These are phyloP conservation scores for Gastracanthus pulcherrimus DNA, from an alignment of 2,888 invertebrate genomes.

Conservation along the genomic window DNA sequence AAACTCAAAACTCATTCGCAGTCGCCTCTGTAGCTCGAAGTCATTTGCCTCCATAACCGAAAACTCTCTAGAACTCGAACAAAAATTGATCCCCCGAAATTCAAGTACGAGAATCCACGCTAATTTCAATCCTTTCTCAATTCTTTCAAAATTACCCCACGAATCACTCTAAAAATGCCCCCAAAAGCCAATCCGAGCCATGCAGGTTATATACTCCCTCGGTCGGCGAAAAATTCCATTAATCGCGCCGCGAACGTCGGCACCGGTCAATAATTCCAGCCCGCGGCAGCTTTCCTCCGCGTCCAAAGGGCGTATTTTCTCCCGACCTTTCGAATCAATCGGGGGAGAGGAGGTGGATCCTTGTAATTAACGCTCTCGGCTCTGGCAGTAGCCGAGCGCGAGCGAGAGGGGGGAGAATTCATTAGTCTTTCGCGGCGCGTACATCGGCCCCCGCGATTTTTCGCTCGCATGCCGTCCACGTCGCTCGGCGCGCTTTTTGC, in stretches of 20 bases:
- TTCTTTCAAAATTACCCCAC: too few relatives aligned
- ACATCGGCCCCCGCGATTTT: conserved; percentile 4
- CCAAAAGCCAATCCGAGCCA: too few relatives aligned
- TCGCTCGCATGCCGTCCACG: conserved; percentile 44
- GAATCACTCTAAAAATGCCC: too few relatives aligned
- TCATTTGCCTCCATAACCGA: too few relatives aligned
- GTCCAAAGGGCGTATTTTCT: not conserved
- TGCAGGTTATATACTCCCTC: not conserved
- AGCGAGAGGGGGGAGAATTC: too few relatives aligned
- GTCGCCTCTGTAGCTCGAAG: too few relatives aligned
- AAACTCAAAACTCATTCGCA: too few relatives aligned
- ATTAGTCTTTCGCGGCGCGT: conserved; percentile 48
- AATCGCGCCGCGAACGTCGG: not conserved
- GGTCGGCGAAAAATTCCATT: conserved; percentile 9
- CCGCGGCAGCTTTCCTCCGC: too few relatives aligned
- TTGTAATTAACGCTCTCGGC: conserved; percentile 42
- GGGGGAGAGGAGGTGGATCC: not conserved
- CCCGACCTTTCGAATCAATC: conserved; percentile 10
- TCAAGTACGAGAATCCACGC: too few relatives aligned
- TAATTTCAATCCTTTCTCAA: too few relatives aligned
- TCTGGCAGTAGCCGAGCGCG: not conserved
- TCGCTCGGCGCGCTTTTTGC: conserved; percentile 27
- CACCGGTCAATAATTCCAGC: not conserved
- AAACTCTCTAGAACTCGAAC: too few relatives aligned
- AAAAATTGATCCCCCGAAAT: too few relatives aligned